Evolutionary conservation across 2,113 vertebrate genomes (phyloP).

Genomic region (Xenus cinereus): DNA sequence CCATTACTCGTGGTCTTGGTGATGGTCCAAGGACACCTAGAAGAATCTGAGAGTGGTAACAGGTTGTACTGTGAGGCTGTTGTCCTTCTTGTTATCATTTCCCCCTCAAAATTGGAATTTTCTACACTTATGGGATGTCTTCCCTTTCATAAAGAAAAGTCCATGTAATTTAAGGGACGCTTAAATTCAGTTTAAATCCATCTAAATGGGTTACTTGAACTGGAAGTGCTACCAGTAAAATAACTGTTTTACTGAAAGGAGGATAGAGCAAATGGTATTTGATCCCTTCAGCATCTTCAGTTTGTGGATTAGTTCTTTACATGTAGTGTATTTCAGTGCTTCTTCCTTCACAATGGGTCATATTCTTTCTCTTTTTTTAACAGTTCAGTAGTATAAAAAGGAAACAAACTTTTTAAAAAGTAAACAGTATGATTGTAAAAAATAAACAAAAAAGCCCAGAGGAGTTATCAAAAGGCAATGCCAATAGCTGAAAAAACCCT

Average conservation of each 20-base stretch:
- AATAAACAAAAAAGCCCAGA: not conserved
- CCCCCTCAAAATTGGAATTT: not conserved
- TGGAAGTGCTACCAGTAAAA: not conserved
- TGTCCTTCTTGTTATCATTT: not conserved
- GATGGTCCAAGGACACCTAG: not conserved
- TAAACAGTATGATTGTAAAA: not conserved
- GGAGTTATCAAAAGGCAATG: not conserved
- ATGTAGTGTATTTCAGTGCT: not conserved
- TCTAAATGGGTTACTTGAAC: not conserved
- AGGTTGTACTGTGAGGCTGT: not conserved
- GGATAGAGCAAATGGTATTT: not conserved
- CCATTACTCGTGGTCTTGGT: rapidly evolving
- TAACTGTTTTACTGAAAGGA: not conserved
- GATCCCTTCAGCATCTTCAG: not conserved
- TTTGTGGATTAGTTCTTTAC: not conserved
- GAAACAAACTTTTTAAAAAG: not conserved
- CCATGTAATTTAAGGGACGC: not conserved
- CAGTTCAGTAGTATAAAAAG: not conserved
- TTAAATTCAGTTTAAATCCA: not conserved
- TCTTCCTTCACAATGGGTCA: not conserved
- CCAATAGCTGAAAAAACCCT: not conserved
- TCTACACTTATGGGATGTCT: not conserved
- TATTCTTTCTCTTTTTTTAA: not conserved
- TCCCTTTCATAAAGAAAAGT: not conserved
- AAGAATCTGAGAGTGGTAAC: not conserved